These are phyloP conservation scores for Eupithecia pulchellata DNA, from an alignment of 2,888 invertebrate species.

Conservation along the genomic window DNA sequence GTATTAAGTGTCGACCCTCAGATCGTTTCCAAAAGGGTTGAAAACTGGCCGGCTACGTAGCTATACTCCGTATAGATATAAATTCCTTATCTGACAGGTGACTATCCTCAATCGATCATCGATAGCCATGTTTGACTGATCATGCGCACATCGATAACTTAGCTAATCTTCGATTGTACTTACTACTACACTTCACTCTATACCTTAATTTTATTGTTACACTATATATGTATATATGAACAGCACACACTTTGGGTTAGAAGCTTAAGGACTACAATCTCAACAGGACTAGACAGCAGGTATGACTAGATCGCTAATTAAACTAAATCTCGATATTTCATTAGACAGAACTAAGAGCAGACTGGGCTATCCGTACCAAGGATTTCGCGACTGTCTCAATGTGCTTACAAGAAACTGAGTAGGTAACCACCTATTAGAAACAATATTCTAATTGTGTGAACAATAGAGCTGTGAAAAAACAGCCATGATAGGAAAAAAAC, in stretches of 20 bases:
- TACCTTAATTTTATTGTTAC: too few relatives aligned
- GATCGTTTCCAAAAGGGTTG: not conserved
- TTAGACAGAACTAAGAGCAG: too few relatives aligned
- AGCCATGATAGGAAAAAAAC: not conserved
- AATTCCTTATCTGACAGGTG: constrained; percentile 30
- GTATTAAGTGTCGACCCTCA: not conserved
- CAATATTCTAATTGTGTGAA: too few relatives aligned
- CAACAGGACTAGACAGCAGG: too few relatives aligned
- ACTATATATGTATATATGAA: too few relatives aligned
- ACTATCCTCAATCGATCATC: constrained; percentile 41
- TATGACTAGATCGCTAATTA: too few relatives aligned
- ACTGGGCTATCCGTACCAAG: too few relatives aligned
- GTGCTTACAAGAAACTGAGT: not conserved
- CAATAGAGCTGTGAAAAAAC: not conserved
- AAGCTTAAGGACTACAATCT: too few relatives aligned
- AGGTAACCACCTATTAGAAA: too few relatives aligned
- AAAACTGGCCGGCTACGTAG: not conserved
- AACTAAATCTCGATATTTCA: too few relatives aligned
- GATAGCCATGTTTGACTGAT: constrained; percentile 37
- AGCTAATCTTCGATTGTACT: constrained; percentile 28
- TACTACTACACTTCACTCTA: too few relatives aligned
- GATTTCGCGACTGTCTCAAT: not conserved
- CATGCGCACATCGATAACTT: constrained; percentile 24
- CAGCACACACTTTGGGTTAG: too few relatives aligned
- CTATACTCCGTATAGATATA: not conserved